Base-by-base conservation (phyloP, 2,113 vertebrate species). In the Oxyruncus cristatus region DNA sequence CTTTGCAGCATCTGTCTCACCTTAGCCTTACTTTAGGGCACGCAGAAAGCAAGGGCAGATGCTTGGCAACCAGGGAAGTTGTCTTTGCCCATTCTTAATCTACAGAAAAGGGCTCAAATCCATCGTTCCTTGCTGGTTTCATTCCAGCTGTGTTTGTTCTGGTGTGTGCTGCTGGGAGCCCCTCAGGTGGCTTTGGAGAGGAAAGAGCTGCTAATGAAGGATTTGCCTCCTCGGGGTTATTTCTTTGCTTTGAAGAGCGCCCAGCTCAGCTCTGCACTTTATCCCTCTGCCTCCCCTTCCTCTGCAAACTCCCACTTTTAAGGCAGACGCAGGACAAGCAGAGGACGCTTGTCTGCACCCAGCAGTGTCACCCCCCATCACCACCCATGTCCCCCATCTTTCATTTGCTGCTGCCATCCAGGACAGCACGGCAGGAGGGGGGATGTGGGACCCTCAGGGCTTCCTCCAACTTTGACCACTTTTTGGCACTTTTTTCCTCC, bases 241-340 rank as follows among this genome's bases (percentile, higher is more conserved):
- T 85, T 53, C 46, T 85, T 75, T 67, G 88, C 89, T 95, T 77
- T 35, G 67, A 66, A 62, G 49, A 80, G 62, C 9, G 1, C 50
- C 55, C 85, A 56, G 85, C 93, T 93, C 88, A 55, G 92, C 92
- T 90, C 88, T 84, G 91, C 85, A 92, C 93, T 96, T 97, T 95
- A 89, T 75, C 77, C 47, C 58, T 44, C 47, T 70, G 56, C 55
- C 35, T 94, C 53, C 65, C 53, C 19, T 28, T 14, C 81, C 80
- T n/a, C 79, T 12, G 50, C 66, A 26, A 66, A 11, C 35, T 35
- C 32, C 6, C 3, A 30, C 46, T 49, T 58, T 24, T 23, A 7
- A 14, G n/a, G 50, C 42, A 18, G 75, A 5, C 0, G 3, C n/a
- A 7, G 56, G 88, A 35, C 1, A 32, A 55, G 86, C 11, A 1